Evolutionary conservation across 2,888 invertebrate species (phyloP).

Genomic region (Tuta absoluta): DNA sequence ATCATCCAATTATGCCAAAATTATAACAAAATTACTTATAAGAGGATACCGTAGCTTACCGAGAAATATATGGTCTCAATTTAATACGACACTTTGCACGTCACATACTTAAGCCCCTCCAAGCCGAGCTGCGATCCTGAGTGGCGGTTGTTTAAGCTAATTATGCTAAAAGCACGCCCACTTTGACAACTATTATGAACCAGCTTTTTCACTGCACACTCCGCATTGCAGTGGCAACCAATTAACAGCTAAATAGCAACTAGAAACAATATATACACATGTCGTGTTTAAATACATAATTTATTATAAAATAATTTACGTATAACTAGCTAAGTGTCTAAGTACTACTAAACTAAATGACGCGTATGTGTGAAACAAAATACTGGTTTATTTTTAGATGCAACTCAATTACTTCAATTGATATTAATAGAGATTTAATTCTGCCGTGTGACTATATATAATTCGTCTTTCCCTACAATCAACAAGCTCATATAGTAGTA

Average conservation of each 20-base stretch:
- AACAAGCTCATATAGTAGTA: too few relatives aligned
- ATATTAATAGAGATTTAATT: too few relatives aligned
- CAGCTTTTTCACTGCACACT: slow-evolving; percentile 19
- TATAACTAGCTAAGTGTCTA: background rate
- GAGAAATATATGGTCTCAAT: too few relatives aligned
- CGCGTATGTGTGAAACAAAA: background rate
- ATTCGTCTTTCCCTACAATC: too few relatives aligned
- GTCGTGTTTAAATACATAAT: background rate
- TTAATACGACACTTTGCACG: too few relatives aligned
- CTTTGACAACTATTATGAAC: slow-evolving; percentile 29
- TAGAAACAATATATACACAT: background rate
- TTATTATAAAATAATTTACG: slow-evolving; percentile 1
- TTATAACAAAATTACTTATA: too few relatives aligned
- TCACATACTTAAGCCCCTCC: too few relatives aligned
- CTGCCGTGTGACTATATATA: too few relatives aligned
- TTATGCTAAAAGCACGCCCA: slow-evolving; percentile 44
- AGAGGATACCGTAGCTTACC: too few relatives aligned
- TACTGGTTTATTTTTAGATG: too few relatives aligned
- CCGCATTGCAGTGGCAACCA: background rate
- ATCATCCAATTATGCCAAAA: too few relatives aligned
- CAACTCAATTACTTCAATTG: too few relatives aligned
- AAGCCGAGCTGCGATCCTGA: slow-evolving; percentile 32
- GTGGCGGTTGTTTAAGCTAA: slow-evolving; percentile 42
- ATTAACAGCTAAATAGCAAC: background rate
- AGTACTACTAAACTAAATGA: background rate